Conservation (phyloP, 2,797 vertebrate genomes). For the Ctenochaetus hawaiiensis region DNA sequence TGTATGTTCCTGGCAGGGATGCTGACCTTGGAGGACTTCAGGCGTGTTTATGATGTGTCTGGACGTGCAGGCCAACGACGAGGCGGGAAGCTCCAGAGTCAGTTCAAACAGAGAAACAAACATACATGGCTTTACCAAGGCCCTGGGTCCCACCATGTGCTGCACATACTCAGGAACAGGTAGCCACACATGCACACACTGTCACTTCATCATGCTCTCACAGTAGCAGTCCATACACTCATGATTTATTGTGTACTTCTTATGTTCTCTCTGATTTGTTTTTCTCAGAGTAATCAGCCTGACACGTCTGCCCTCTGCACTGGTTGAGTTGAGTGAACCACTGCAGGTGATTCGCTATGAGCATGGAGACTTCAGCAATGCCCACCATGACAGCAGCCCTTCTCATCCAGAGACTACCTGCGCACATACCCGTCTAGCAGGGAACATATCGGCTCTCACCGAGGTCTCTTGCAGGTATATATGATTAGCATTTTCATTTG, state of each 20-base stretch:
- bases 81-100: conserved; percentile 72
- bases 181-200: conserved; percentile 57
- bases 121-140: conserved; percentile 95
- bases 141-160: conserved; percentile 91
- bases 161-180: conserved; percentile 92
- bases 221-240: background rate
- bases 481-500: no score
- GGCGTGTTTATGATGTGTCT: conserved; percentile 89
- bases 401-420: conserved; percentile 91
- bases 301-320: conserved; percentile 90
- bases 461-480: conserved; percentile 83
- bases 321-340: conserved; percentile 94
- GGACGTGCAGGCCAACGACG: conserved; percentile 86
- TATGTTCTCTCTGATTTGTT: background rate
- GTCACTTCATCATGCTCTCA: no score
- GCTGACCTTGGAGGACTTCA: conserved; percentile 93
- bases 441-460: conserved; percentile 85
- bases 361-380: conserved; percentile 92
- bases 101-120: conserved; percentile 91
- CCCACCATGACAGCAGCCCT: conserved; percentile 93
- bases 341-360: conserved; percentile 94
- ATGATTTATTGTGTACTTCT: background rate
- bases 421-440: conserved; percentile 91
- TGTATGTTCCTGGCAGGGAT: conserved; percentile 80
- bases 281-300: conserved; percentile 89